Percentiles rank a stretch among this genome's conserved stretches.
phyloP scores from a whole-genome alignment of 2,113 vertebrate genomes.

The Anseranas semipalmata region DNA sequence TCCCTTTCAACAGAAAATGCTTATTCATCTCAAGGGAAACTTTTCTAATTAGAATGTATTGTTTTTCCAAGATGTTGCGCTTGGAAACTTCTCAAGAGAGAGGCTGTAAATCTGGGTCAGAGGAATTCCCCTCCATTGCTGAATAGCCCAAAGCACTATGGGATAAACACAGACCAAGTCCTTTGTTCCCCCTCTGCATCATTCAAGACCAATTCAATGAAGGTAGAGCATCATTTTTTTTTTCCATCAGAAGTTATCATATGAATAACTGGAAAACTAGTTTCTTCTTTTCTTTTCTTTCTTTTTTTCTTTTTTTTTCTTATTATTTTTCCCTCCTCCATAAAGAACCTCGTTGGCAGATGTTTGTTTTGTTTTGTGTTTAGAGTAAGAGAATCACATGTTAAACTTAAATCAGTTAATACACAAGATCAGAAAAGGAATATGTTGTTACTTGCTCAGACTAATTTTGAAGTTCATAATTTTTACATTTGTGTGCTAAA shows the following conservation, averaged over 20 bases:
- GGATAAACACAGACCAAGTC: not conserved
- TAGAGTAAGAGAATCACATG: not conserved
- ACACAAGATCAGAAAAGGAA: not conserved
- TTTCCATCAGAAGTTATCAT: not conserved
- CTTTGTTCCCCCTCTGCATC: not conserved
- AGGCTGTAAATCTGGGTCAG: not conserved
- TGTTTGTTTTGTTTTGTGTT: not conserved
- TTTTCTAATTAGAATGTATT: not conserved
- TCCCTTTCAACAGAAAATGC: not conserved
- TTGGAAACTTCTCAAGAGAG: fast-evolving
- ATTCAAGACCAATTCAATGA: not conserved
- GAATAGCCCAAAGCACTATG: not conserved
- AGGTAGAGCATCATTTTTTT: not conserved
- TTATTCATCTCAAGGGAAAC: not conserved
- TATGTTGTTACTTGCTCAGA: not conserved
- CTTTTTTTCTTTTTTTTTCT: not conserved
- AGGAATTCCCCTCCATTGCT: not conserved
- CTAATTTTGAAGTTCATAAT: not conserved
- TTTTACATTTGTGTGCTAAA: not conserved
- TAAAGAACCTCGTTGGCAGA: not conserved
- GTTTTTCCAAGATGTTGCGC: not conserved
- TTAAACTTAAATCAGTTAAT: not conserved
- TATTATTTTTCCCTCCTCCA: not conserved
- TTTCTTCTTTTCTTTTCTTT: not conserved
- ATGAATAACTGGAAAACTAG: not conserved